These are phyloP conservation scores for Heterodera filipjevi DNA, from an alignment of 2,888 invertebrate genomes.

Conservation along the genomic window DNA sequence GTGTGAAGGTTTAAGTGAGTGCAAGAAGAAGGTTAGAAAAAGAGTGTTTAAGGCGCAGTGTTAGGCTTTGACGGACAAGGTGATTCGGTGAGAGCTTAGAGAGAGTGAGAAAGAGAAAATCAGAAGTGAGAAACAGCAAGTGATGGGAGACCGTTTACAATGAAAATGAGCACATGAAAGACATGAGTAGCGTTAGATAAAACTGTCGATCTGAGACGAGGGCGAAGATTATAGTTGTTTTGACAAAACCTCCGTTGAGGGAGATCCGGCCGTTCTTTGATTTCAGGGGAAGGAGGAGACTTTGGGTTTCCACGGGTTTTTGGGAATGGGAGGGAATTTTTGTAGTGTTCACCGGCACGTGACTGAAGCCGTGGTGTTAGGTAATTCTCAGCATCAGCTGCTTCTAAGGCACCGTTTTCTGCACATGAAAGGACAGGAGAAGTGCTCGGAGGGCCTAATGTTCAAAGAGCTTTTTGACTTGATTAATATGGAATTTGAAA, in stretches of 20 bases:
- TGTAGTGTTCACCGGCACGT: not conserved
- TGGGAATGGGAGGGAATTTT: not conserved
- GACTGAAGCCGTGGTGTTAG: not conserved
- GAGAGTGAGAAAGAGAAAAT: too few relatives aligned
- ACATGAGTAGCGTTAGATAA: too few relatives aligned
- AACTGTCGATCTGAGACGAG: too few relatives aligned
- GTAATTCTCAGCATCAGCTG: not conserved
- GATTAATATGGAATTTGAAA: conserved; percentile 12
- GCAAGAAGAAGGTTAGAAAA: too few relatives aligned
- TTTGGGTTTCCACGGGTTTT: not conserved
- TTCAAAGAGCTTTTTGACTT: conserved; percentile 7
- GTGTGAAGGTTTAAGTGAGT: too few relatives aligned
- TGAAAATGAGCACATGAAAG: too few relatives aligned
- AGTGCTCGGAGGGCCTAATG: not conserved
- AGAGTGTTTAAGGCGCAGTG: not conserved
- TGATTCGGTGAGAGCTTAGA: not conserved
- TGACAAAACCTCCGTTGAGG: too few relatives aligned
- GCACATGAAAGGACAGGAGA: not conserved
- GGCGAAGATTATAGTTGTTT: too few relatives aligned
- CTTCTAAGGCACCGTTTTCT: not conserved
- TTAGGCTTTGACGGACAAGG: not conserved
- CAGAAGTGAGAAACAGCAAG: too few relatives aligned
- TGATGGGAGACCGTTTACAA: too few relatives aligned
- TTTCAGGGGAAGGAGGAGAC: not conserved
- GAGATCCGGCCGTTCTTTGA: too few relatives aligned